A percentile compares a stretch with the other conserved stretches of the same genome.
Conservation (phyloP, 2,888 invertebrate genomes). For the Dynastes hyllus region DNA sequence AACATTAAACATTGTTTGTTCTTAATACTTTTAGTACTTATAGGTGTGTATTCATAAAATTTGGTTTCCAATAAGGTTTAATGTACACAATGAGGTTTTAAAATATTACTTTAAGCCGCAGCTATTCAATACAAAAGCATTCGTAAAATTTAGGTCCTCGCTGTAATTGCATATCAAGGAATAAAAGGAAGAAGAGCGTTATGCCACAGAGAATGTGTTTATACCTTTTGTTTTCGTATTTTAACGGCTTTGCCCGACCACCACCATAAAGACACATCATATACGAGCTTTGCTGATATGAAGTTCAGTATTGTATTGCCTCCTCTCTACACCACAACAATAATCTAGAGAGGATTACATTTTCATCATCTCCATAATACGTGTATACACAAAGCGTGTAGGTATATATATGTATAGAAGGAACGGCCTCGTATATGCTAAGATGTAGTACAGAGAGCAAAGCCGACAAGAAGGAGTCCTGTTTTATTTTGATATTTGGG, state of each 20-base stretch:
- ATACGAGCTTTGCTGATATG: conserved; percentile 63
- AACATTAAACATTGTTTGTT: conserved; percentile 15
- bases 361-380: conserved; percentile 67
- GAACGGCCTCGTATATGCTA: conserved; percentile 49
- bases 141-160: conserved; percentile 37
- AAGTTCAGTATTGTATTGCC: conserved; percentile 60
- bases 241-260: conserved; percentile 63
- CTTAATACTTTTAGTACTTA: not conserved
- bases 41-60: conserved; percentile 5
- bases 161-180: conserved; percentile 40
- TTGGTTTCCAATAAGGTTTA: conserved; percentile 16
- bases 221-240: conserved; percentile 59
- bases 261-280: conserved; percentile 62
- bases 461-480: conserved; percentile 55
- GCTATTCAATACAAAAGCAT: conserved; percentile 23
- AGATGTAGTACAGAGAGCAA: conserved; percentile 42
- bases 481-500: conserved; percentile 67
- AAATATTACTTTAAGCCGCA: conserved; percentile 18
- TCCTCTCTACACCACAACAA: conserved; percentile 62
- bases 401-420: conserved; percentile 51
- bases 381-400: conserved; percentile 61
- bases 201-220: conserved; percentile 59
- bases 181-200: conserved; percentile 30
- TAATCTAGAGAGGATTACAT: conserved; percentile 67
- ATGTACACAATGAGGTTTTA: conserved; percentile 11